Percentiles rank a stretch among this genome's conserved stretches.
phyloP scores from a whole-genome alignment of 2,888 invertebrate genomes.

The Chouioia cunea region DNA sequence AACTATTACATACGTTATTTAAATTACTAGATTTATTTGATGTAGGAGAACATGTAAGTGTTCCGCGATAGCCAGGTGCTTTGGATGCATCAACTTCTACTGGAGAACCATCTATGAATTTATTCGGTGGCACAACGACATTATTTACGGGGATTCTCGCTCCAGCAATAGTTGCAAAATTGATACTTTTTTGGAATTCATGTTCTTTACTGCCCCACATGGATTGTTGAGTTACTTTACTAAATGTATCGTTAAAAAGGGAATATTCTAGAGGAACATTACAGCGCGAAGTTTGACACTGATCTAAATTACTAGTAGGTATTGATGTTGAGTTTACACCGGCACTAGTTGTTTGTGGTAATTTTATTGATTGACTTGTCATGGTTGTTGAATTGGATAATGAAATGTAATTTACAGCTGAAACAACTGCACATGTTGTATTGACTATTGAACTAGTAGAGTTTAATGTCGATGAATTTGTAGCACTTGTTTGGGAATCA shows the following conservation, averaged over 20 bases:
- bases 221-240: constrained; percentile 75
- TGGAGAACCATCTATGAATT: constrained; percentile 72
- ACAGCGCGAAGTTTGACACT: constrained; percentile 61
- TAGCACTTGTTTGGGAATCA: constrained; percentile 61
- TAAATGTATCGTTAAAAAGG: constrained; percentile 84
- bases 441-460: constrained; percentile 29
- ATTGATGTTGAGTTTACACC: constrained; percentile 55
- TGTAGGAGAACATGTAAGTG: constrained; percentile 82
- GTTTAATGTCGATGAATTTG: constrained; percentile 53
- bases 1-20: constrained; percentile 55
- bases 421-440: constrained; percentile 42
- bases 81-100: constrained; percentile 87
- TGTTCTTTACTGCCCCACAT: constrained; percentile 74
- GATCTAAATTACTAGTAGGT: constrained; percentile 59
- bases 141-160: constrained; percentile 66
- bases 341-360: constrained; percentile 56
- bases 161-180: constrained; percentile 81
- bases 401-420: constrained; percentile 55
- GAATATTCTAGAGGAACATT: constrained; percentile 83
- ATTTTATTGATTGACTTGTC: constrained; percentile 52
- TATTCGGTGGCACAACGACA: constrained; percentile 69
- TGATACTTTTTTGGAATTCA: constrained; percentile 74
- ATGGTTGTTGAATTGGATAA: constrained; percentile 49
- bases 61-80: constrained; percentile 91
- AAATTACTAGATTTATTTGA: constrained; percentile 73